A percentile compares a stretch with the other conserved stretches of the same genome.
Conservation (phyloP, 1,140 invertebrate species). For the Drosophila gunungcola region DNA sequence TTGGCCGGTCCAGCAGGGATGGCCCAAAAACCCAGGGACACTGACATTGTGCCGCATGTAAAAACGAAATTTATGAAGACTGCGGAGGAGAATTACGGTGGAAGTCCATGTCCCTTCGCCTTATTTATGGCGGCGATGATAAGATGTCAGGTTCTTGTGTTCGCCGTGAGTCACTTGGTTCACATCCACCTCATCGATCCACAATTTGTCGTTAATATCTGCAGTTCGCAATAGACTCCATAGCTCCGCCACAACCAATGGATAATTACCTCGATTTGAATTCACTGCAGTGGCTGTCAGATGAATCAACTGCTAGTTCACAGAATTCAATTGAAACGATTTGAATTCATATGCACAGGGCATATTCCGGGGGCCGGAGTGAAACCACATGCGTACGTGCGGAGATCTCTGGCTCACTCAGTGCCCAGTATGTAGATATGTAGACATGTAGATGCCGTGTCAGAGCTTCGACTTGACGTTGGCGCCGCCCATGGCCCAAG, state of each 20-base stretch:
- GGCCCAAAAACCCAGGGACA: constrained; percentile 17
- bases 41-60: constrained; percentile 61
- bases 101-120: constrained; percentile 26
- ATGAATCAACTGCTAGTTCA: constrained; percentile 62
- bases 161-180: constrained; percentile 58
- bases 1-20: constrained; percentile 25
- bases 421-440: neutral
- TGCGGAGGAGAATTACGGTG: constrained; percentile 73
- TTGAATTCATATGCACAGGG: constrained; percentile 65
- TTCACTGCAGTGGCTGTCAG: constrained; percentile 33
- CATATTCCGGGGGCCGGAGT: neutral
- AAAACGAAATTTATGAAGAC: constrained; percentile 77
- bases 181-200: constrained; percentile 31
- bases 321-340: constrained; percentile 56
- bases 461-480: constrained; percentile 36
- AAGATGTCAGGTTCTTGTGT: constrained; percentile 55
- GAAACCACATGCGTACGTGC: constrained; percentile 67
- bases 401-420: constrained; percentile 6
- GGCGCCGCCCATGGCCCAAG: constrained; percentile 44
- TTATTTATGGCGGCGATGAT: constrained; percentile 73
- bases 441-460: constrained; percentile 13
- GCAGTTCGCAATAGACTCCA: constrained; percentile 40
- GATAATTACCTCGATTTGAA: constrained; percentile 50
- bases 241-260: constrained; percentile 2
- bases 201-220: constrained; percentile 61